Percentiles rank a stretch among this genome's conserved stretches.
Evolutionary conservation across 2,888 invertebrate genomes (phyloP).

Genomic region (Resseliella maxima): DNA sequence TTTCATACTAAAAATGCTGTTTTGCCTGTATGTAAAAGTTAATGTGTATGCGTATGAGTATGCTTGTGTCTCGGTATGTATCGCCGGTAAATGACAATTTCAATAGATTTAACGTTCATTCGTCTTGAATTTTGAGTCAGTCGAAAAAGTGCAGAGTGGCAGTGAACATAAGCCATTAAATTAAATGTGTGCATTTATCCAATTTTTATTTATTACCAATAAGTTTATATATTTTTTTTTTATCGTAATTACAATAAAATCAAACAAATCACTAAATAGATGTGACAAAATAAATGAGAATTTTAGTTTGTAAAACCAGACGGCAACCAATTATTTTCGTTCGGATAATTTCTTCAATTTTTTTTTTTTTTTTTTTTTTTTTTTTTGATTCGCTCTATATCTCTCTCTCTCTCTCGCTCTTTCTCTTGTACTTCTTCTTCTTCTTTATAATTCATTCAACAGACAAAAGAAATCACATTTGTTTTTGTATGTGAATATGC

Average conservation of each 20-base stretch:
- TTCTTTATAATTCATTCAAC: not conserved
- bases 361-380: not conserved
- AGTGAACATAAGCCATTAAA: slow-evolving; percentile 57
- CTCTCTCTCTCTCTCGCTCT: too few species aligned
- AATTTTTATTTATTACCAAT: too few species aligned
- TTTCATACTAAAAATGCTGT: not conserved
- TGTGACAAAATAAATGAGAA: not conserved
- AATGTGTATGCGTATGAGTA: not conserved
- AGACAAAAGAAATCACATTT: slow-evolving; percentile 30
- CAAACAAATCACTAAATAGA: not conserved
- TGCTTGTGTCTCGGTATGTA: not conserved
- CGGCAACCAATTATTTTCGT: too few species aligned
- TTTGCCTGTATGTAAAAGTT: not conserved
- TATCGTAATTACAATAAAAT: not conserved
- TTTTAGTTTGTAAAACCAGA: not conserved
- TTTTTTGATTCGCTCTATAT: too few species aligned
- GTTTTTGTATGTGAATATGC: not conserved
- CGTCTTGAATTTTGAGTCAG: slow-evolving; percentile 59
- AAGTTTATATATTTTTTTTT: not conserved
- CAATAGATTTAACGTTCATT: slow-evolving; percentile 45
- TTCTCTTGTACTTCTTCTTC: too few species aligned
- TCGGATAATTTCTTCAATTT: too few species aligned
- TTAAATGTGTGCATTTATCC: slow-evolving; percentile 24
- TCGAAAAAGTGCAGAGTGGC: slow-evolving; percentile 63
- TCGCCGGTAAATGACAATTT: slow-evolving; percentile 52